Percentiles rank a stretch among this genome's conserved stretches.
These are phyloP conservation scores for Dendrophyllia cribrosa DNA, from an alignment of 64 coral and sea anemone species.

Conservation along the genomic window DNA sequence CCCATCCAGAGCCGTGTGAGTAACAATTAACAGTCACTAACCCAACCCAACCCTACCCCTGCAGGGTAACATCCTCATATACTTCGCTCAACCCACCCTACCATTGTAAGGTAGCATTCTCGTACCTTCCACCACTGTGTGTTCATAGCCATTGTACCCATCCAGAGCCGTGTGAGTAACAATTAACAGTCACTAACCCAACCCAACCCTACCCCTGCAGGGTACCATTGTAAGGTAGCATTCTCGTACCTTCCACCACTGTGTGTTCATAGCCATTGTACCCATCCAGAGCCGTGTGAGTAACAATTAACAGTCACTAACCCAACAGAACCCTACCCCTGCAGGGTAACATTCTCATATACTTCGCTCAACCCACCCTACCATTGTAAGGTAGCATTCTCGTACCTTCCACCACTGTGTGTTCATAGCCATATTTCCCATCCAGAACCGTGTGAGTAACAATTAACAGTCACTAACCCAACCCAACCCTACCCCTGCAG, in stretches of 20 bases:
- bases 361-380: background rate
- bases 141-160: constrained; percentile 97
- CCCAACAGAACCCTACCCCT: too few species aligned
- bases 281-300: too few species aligned
- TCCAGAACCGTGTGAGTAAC: constrained; percentile 92
- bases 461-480: background rate
- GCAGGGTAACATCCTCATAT: too few species aligned
- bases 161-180: constrained; percentile 94
- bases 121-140: constrained; percentile 91
- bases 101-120: background rate
- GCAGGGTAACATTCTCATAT: too few species aligned
- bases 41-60: too few species aligned
- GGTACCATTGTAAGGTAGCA: background rate
- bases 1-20: too few species aligned
- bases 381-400: background rate
- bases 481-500: background rate
- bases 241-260: too few species aligned
- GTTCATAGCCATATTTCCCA: constrained; percentile 95
- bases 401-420: constrained; percentile 86
- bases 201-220: background rate
- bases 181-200: background rate
- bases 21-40: too few species aligned
- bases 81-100: background rate
- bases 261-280: too few species aligned
- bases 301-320: too few species aligned